Base-by-base conservation (phyloP, 2,113 vertebrate species). In the Gopherus evgoodei region DNA sequence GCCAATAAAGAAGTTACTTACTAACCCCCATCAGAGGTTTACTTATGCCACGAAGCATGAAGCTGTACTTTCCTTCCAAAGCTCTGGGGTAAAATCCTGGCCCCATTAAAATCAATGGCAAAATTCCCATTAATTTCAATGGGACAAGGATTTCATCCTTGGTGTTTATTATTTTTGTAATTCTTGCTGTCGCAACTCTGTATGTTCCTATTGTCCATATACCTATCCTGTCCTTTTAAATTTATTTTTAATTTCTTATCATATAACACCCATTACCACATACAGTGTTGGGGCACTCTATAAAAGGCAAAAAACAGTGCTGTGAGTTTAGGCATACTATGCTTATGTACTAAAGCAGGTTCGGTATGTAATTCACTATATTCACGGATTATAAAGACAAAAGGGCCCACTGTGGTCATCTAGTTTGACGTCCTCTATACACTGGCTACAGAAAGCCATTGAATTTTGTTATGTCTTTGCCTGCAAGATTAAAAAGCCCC, bases 171-270 rank as follows among this genome's bases (percentile, higher is more conserved):
- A 88, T 95, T 92, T 97, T 97, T 96, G 22, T 79, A 96, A 95
- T 97, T 96, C 96, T 94, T 95, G 82, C 95, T 90, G 78, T 86
- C 93, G 89, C 96, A 95, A 97, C 87, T 95, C 94, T 93, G 89
- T 21, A 79, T 93, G 50, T 88, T 96, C 96, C 96, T 89, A 91
- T 94, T 97, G 95, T 88, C 95, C 95, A 97, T 87, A 94, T 93
- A 81, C 96, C 92, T 25, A 12, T 62, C 27, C 57, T 14, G 57
- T 29, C 57, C 57, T 62, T 62, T 62, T 29, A 31, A 12, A 62
- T 31, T 62, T 31, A 62, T 29, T 31, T 31, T 31, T 12, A 62
- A 29, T 13, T 62, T 29, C 27, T 62, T 62, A 62, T 14, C 57
- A 13, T 62, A 31, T 31, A 62, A 62, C 27, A 29, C 27, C 57